Evolutionary conservation across 1,140 invertebrate genomes (phyloP).

Genomic region (Melipona quadrifasciata): DNA sequence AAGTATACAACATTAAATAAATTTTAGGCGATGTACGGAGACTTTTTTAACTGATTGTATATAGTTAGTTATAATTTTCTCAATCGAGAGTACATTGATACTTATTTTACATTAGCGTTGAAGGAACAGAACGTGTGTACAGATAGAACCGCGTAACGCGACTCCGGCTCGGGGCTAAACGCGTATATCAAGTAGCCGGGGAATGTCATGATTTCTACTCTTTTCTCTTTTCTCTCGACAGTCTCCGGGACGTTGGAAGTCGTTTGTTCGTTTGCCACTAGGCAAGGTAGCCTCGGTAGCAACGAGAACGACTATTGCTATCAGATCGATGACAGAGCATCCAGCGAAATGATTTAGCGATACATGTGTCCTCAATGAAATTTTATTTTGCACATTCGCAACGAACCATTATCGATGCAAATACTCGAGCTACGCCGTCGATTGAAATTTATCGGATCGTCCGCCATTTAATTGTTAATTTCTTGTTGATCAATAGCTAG

Average conservation of each 20-base stretch:
- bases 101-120: not conserved
- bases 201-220: slow-evolving; percentile 50
- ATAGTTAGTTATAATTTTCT: not conserved
- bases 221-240: slow-evolving; percentile 1
- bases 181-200: slow-evolving; percentile 68
- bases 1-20: too few relatives aligned
- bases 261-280: not conserved
- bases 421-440: not conserved
- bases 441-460: not conserved
- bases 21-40: too few relatives aligned
- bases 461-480: slow-evolving; percentile 2
- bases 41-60: too few relatives aligned
- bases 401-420: slow-evolving; percentile 30
- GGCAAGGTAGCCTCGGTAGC: not conserved
- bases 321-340: slow-evolving; percentile 38
- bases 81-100: not conserved
- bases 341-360: slow-evolving; percentile 27
- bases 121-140: not conserved
- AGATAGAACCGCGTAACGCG: slow-evolving; percentile 43
- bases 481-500: not conserved
- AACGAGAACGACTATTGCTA: slow-evolving; percentile 2
- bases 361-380: not conserved
- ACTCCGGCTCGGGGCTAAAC: slow-evolving; percentile 58
- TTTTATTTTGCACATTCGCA: slow-evolving; percentile 20
- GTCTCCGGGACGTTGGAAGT: not conserved